Base-by-base conservation (phyloP, 2,113 vertebrate genomes). In the Mormoops blainvillei region DNA sequence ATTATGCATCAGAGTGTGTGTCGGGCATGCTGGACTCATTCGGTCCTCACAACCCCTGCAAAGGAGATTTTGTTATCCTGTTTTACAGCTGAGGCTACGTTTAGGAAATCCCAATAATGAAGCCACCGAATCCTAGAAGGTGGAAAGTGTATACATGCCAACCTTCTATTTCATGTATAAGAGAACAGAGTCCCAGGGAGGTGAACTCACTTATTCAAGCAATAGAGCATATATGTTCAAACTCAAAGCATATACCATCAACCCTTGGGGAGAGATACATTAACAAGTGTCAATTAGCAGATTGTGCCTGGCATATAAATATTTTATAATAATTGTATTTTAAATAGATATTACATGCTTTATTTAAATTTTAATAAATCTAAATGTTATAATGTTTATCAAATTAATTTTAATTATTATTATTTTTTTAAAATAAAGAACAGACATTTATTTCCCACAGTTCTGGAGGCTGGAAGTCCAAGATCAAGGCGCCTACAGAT, bases 301-400 rank as follows among this genome's bases (percentile, higher is more conserved):
- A 24, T 82, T 41, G 58, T 89, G 22, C 4, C 82, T 84, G 83
- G 8, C 6, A 68, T 13, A 43, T 31, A 63, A 71, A 61, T 87
- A 85, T 87, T 95, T 86, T 89, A 58, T 74, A 85, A 52, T n/a
- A 78, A 16, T 58, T 94, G 1, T 88, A 70, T 82, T 93, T 63
- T 31, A 83, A 70, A 22, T 3, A 89, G 19, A 24, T 80, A 48
- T 63, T n/a, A 19, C 13, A 45, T 88, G 28, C 2, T 81, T 87
- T 41, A 87, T 54, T 90, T 73, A 73, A 50, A 24, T 80, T 76
- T 96, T 91, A 50, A 58, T 82, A 84, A 67, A 82, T 70, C 70
- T 50, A 84, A 95, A 85, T 77, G 8, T 73, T 68, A 43, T 73
- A 26, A 19, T 58, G 18, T 87, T 65, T 87, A 33, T 70, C 89